Conservation (phyloP, 2,888 invertebrate species). For the Therioaphis trifolii region DNA sequence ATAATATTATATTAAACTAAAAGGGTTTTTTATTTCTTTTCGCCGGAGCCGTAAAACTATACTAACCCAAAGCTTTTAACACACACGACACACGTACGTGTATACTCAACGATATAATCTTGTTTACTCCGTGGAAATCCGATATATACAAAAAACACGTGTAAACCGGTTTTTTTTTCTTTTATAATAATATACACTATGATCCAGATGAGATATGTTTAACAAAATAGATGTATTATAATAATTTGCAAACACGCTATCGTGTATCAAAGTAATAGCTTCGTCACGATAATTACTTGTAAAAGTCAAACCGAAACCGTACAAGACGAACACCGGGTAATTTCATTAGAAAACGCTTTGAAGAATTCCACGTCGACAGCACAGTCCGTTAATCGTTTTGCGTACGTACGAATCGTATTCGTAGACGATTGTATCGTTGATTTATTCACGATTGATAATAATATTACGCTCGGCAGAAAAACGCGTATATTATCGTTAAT, state of each 20-base stretch:
- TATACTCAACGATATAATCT: slow-evolving; percentile 9
- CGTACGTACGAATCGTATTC: too few relatives aligned
- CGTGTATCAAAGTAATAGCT: slow-evolving; percentile 39
- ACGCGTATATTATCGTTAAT: too few relatives aligned
- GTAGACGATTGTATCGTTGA: too few relatives aligned
- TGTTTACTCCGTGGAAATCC: slow-evolving; percentile 23
- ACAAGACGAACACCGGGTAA: too few relatives aligned
- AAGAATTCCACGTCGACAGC: too few relatives aligned
- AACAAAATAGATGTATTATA: slow-evolving; percentile 11
- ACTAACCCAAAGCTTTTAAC: slow-evolving; percentile 27
- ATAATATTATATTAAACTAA: not conserved
- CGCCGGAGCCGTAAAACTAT: not conserved
- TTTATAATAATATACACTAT: not conserved
- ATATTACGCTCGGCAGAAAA: too few relatives aligned
- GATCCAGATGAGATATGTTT: not conserved
- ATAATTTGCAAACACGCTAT: slow-evolving; percentile 27
- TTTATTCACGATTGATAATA: too few relatives aligned
- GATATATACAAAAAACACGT: slow-evolving; percentile 17
- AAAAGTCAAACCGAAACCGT: too few relatives aligned
- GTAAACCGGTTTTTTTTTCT: slow-evolving; percentile 24
- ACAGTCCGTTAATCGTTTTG: too few relatives aligned
- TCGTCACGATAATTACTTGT: slow-evolving; percentile 25
- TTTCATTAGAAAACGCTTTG: too few relatives aligned
- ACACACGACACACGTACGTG: not conserved
- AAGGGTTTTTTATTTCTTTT: slow-evolving; percentile 3